Evolutionary conservation across 2,888 invertebrate species (phyloP).

Genomic region (Neoascia interrupta): DNA sequence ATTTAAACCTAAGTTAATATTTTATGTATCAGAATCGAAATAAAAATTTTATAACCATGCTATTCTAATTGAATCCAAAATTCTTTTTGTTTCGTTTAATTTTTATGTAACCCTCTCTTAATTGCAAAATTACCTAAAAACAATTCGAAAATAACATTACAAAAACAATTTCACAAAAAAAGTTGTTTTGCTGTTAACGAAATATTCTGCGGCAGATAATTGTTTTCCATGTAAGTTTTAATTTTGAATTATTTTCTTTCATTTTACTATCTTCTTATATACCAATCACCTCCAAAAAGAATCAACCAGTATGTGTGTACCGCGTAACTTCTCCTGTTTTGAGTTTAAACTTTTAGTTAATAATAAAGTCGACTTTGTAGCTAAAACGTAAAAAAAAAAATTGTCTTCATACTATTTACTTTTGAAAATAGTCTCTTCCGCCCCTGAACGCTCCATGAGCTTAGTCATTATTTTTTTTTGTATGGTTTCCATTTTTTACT

Average conservation of each 20-base stretch:
- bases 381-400: background rate
- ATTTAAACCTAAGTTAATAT: no score
- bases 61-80: slow-evolving; percentile 61
- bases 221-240: slow-evolving; percentile 80
- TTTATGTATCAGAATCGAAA: slow-evolving; percentile 33
- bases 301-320: slow-evolving; percentile 8
- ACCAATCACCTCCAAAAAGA: slow-evolving; percentile 14
- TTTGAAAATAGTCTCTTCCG: slow-evolving; percentile 63
- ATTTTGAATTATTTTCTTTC: slow-evolving; percentile 49
- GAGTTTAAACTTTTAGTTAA: slow-evolving; percentile 21
- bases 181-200: slow-evolving; percentile 78
- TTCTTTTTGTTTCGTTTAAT: slow-evolving; percentile 59
- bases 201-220: slow-evolving; percentile 78
- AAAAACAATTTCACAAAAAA: slow-evolving; percentile 56
- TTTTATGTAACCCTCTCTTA: slow-evolving; percentile 48
- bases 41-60: slow-evolving; percentile 11
- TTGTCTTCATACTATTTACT: slow-evolving; percentile 40
- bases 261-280: slow-evolving; percentile 28
- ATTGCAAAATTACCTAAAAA: slow-evolving; percentile 45
- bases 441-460: slow-evolving; percentile 36
- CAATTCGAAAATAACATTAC: slow-evolving; percentile 15
- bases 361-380: slow-evolving; percentile 14
- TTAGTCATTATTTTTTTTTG: slow-evolving; percentile 14
- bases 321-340: slow-evolving; percentile 35
- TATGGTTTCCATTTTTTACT: slow-evolving; percentile 1